Evolutionary conservation across 2,797 vertebrate species (phyloP), one percentile per base, ranked within the genome.

Genomic region (Lophotriccus pileatus): DNA sequence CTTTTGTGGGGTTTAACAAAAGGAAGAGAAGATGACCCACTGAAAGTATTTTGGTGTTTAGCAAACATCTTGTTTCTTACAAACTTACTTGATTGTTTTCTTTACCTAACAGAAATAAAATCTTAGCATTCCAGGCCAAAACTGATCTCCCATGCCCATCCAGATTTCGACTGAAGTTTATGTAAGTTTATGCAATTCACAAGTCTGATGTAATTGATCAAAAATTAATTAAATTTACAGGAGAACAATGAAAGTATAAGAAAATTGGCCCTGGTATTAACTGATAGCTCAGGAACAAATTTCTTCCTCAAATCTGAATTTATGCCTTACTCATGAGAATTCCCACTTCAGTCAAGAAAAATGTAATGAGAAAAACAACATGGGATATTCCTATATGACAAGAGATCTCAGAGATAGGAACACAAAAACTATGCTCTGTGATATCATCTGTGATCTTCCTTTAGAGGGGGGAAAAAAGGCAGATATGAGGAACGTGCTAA

Each of bases 61-160:
- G 43, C 3, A 6, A 0, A 2, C 1, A 1, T 19, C 25, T 56
- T 50, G 5, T 74, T 77, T 87, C 37, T 69, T 44, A 50, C 7
- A 85, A 63, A 59, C 6, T 62, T 55, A 46, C 9, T 73, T 70
- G 15, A 25, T 30, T 41, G 7, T 59, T 84, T 70, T 55, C 28
- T 78, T 67, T 14, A 56, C 5, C 6, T 49, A 64, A 34, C 3
- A 12, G 34, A 52, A 83, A 58, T 22, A 79, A 78, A 81, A 52
- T 15, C 12, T 74, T 58, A 27, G 4, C 12, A 44, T 50, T 70
- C 30, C 64, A 46, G 34, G 14, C 8, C 23, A 46, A 89, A 81
- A 12, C 7, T 32, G 15, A 6, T 69, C 7, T 86, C 47, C 43
- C 49, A 32, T 23, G 11, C 3, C 13, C 34, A 47, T 60, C 8